phyloP scores from a whole-genome alignment of 2,797 vertebrate species.

The Taeniopygia guttata region DNA sequence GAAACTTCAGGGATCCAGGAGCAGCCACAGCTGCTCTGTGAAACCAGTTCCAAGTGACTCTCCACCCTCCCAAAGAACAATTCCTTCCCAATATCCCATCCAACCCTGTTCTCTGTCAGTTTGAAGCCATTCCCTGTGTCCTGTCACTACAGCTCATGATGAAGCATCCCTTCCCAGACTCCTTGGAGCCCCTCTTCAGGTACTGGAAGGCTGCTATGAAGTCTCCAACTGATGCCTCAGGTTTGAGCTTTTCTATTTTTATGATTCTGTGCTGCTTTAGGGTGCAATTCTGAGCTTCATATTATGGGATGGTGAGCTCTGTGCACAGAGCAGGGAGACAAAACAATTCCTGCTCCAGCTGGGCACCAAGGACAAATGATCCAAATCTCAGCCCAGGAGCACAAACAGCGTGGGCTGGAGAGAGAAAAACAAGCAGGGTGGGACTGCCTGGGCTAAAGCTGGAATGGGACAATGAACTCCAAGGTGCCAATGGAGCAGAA shows the following conservation, averaged over 20 bases:
- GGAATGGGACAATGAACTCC: too few relatives aligned
- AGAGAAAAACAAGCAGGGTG: too few relatives aligned
- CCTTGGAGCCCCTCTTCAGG: background rate
- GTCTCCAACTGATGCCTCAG: background rate
- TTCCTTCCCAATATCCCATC: background rate
- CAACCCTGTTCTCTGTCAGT: background rate
- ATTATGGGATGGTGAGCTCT: background rate
- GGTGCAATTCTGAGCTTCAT: too few relatives aligned
- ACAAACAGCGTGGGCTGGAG: too few relatives aligned
- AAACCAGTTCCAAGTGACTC: background rate
- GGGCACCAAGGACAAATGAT: too few relatives aligned
- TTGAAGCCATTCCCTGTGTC: background rate
- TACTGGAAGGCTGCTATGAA: background rate
- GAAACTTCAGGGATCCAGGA: background rate
- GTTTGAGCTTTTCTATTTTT: too few relatives aligned
- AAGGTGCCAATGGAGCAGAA: too few relatives aligned
- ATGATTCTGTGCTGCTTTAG: too few relatives aligned
- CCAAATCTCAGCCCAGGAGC: too few relatives aligned
- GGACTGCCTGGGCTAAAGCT: too few relatives aligned
- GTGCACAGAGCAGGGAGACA: too few relatives aligned
- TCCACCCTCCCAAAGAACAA: rapidly evolving
- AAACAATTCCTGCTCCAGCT: too few relatives aligned
- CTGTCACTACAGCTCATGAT: background rate
- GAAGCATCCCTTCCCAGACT: background rate
- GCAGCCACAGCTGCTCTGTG: background rate